These are phyloP conservation scores for Falco punctatus DNA, from an alignment of 2,113 vertebrate species.

Conservation along the genomic window DNA sequence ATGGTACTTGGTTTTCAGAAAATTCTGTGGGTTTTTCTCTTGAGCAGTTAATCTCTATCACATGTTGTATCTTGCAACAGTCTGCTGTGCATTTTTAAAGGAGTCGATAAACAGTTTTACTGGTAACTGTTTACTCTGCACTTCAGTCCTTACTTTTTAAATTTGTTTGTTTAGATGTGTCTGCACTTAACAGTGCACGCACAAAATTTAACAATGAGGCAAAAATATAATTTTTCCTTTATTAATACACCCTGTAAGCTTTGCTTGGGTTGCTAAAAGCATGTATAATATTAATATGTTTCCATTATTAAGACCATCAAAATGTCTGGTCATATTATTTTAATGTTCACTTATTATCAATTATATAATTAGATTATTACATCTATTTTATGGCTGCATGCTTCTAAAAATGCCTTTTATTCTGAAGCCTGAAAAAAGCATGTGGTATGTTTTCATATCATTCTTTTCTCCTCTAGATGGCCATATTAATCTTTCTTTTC, in stretches of 20 bases:
- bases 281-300: neutral
- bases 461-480: constrained; percentile 78
- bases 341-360: neutral
- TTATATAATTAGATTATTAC: neutral
- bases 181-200: neutral
- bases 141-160: neutral
- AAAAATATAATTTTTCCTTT: neutral
- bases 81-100: neutral
- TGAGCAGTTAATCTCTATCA: neutral
- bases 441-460: constrained; percentile 42
- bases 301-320: neutral
- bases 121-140: neutral
- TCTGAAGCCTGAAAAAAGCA: constrained; percentile 4
- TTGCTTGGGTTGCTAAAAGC: neutral
- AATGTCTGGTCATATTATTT: neutral
- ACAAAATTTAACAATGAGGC: neutral
- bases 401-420: neutral
- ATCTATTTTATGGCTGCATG: neutral
- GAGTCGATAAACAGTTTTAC: neutral
- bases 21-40: neutral
- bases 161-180: neutral
- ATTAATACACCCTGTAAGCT: neutral
- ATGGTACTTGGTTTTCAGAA: neutral
- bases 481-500: constrained; percentile 72
- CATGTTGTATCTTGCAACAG: neutral